Evolutionary conservation across 2,888 invertebrate species (phyloP), one percentile per base, ranked within the genome.

Genomic region (Antitype chi): DNA sequence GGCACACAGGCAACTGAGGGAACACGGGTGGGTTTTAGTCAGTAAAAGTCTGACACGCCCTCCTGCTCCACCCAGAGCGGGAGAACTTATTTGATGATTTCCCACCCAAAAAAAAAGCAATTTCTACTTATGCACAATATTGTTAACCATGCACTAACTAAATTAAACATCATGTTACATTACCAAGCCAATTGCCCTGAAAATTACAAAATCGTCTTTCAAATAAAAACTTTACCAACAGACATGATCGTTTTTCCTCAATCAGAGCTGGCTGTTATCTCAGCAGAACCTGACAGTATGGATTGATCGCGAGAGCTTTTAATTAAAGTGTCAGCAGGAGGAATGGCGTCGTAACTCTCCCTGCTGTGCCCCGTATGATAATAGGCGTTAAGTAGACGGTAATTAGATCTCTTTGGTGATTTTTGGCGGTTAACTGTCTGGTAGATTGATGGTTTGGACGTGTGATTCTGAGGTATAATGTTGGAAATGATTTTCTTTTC

Each of bases 311-410:
- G 57, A 60, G 74, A 72, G 81, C 76, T 79, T 87, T 87, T 87
- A 87, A 87, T 87, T 87, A 87, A 87, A 87, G 79, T 84, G 84
- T 84, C 85, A 70, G 62, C 28, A 64, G 76, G 85, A 80, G 76
- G 53, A 64, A 86, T 81, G 77, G 84, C 68, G 70, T 74, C 72
- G 80, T 87, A 85, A 85, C 63, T 87, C 81, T 87, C 69, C 13
- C 59, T 76, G 83, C 71, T 83, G 84, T 74, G 83, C 78, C 62
- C 74, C 68, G 85, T 79, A 84, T 87, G 85, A 77, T 85, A 87
- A 87, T 87, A 67, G 85, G 73, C 86, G 70, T 78, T 87, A 87
- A 87, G 80, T 74, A 75, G 78, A 20, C 70, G 49, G 20, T 63
- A 62, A 75, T 66, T 68, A 63, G 32, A 47, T 47, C 38, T 55